Base-by-base conservation (phyloP, 2,888 invertebrate species). In the Dimorphilus gyrociliatus region DNA sequence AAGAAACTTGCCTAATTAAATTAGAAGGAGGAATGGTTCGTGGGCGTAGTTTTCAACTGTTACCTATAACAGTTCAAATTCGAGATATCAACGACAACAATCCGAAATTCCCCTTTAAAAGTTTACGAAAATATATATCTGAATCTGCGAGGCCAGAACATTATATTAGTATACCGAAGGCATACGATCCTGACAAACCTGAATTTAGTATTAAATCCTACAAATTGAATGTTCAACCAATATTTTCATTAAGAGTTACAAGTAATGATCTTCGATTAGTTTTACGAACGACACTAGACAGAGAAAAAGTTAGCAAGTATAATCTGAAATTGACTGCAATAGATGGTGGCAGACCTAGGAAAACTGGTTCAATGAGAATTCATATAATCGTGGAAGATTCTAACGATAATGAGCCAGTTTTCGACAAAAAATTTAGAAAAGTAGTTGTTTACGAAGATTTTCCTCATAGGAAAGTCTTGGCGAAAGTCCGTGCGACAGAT, bases 21-120 rank as follows among this genome's bases (percentile, higher is more conserved):
- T 30, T 40, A 23, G 33, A 38, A 23, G 30, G 37, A 4, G 31
- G 30, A 13, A 31, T 40, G 19, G 32, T 35, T 21, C 40, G 37
- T 10, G 25, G 34, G 25, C 45, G 21, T 38, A 37, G 25, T 40
- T 45, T 8, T 33, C 40, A 17, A 34, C 48, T 10, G 40, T 54
- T 23, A 42, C 44, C 17, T 41, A 64, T 54, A 10, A 42, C 42
- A 12, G 37, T 56, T n/a, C 41, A 41, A 27, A 37, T 56, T n/a
- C 35, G 45, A 15, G 56, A 56, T 37, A 42, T 50, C 8, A 56
- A 56, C 37, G 56, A 56, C 32, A 48, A 56, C 40, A 29, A 44
- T 14, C 56, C 56, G 5, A 32, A 30, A 14, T 56, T 55, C 37
- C 34, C 41, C 3, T 29, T 28, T 5, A 25, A 32, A n/a, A 33